Evolutionary conservation across 2,888 invertebrate genomes (phyloP), one percentile per base, ranked within the genome.

Genomic region (Brassicogethes aeneus): DNA sequence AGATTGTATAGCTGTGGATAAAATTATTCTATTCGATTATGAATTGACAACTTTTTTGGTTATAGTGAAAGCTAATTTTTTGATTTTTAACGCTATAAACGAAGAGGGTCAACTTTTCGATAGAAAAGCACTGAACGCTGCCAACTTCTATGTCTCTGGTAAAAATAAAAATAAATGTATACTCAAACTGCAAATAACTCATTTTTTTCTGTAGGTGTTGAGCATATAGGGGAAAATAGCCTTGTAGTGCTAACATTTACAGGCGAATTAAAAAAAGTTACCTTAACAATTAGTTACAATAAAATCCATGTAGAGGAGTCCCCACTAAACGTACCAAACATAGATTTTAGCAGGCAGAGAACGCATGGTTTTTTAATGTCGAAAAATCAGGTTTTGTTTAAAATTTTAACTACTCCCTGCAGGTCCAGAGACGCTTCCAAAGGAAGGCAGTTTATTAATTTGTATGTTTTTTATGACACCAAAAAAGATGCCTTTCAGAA

Each of bases 141-240:
- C 59, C 16, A 56, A 61, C 44, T 52, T 55, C 29, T 59, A 55
- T 42, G 59, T 64, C 16, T 57, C 63, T 47, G 61, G 64, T 63
- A 48, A 36, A 30, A 7, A 33, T 37, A 34, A 33, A 17, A 33
- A 23, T 2, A 34, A 34, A 23, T 30, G 29, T 36, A 38, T 39
- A 15, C 34, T 15, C 8, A n/a, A n/a, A n/a, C n/a, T 5, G 32
- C 8, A 36, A 17, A 32, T 17, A 15, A 33, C 14, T 37, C 35
- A 30, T 37, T 32, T n/a, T 36, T 40, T 37, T 45, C 59, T 59
- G 37, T 42, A 64, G 65, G 60, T 16, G 38, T 65, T 31, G 47
- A 57, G 34, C 54, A 55, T 31, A 51, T 55, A 23, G 49, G 52
- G 43, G 46, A 56, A 31, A 60, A 60, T 37, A 50, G 50, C 34